These are phyloP conservation scores for Actenoides hombroni DNA, from an alignment of 2,113 vertebrate genomes.

Conservation along the genomic window DNA sequence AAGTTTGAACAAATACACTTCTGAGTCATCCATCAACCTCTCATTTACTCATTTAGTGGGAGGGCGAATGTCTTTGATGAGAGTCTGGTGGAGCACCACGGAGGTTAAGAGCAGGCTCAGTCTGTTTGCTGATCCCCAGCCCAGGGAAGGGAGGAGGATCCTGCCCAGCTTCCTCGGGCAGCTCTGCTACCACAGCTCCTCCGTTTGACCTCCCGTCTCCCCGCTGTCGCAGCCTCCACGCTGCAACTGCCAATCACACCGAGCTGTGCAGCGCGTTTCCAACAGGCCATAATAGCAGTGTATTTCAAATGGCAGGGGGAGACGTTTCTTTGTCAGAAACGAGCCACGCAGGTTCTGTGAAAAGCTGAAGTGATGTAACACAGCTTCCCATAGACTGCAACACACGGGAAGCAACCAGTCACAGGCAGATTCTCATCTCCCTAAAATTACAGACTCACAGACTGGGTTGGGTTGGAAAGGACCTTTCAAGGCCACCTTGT, in stretches of 20 bases:
- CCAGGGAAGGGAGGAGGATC: not conserved
- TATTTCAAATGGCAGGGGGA: not conserved
- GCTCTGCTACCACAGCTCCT: fast-evolving
- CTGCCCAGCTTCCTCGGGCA: not conserved
- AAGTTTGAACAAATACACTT: slow-evolving; percentile 8
- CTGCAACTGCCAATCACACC: not conserved
- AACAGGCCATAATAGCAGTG: not conserved
- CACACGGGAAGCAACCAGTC: not conserved
- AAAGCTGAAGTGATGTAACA: not conserved
- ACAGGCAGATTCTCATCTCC: not conserved
- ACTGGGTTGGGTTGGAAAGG: not conserved
- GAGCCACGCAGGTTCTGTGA: not conserved
- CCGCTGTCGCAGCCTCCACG: fast-evolving
- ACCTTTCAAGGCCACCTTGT: not conserved
- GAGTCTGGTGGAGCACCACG: not conserved
- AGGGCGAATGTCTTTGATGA: not conserved
- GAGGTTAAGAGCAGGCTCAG: not conserved
- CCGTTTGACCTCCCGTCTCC: fast-evolving
- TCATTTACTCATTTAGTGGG: slow-evolving; percentile 34
- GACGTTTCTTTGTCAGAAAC: not conserved
- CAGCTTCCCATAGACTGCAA: not conserved
- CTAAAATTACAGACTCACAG: not conserved
- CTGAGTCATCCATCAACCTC: slow-evolving; percentile 42
- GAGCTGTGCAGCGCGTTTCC: not conserved
- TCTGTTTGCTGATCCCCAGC: not conserved